Evolutionary conservation across 2,888 invertebrate species (phyloP).

Genomic region (Scaptomyza parva): DNA sequence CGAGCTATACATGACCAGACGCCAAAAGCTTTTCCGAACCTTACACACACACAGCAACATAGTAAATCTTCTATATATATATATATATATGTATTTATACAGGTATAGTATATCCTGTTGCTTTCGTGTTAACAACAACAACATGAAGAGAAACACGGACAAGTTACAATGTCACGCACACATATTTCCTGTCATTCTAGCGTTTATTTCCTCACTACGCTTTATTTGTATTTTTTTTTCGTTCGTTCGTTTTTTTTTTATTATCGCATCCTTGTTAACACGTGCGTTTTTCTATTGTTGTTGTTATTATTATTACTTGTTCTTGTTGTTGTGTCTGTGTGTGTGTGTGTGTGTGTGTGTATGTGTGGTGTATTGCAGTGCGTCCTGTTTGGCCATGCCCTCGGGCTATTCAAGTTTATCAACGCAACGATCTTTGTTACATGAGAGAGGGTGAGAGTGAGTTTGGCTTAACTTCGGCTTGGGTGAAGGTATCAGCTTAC

Average conservation of each 20-base stretch:
- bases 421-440: slow-evolving; percentile 58
- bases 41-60: slow-evolving; percentile 23
- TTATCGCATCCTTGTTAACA: slow-evolving; percentile 78
- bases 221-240: slow-evolving; percentile 21
- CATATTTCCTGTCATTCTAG: slow-evolving; percentile 76
- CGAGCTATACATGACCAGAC: slow-evolving; percentile 32
- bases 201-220: slow-evolving; percentile 73
- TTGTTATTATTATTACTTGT: slow-evolving; percentile 36
- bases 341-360: slow-evolving; percentile 25
- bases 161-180: slow-evolving; percentile 78
- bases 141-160: slow-evolving; percentile 21
- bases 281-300: slow-evolving; percentile 63
- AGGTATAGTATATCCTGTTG: slow-evolving; percentile 57
- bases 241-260: too few relatives aligned
- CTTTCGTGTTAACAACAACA: slow-evolving; percentile 37
- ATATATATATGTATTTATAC: slow-evolving; percentile 19
- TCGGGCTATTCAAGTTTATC: slow-evolving; percentile 61
- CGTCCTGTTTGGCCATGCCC: slow-evolving; percentile 28
- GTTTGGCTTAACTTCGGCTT: slow-evolving; percentile 25
- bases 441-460: slow-evolving; percentile 31
- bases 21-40: slow-evolving; percentile 35
- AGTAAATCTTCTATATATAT: background rate
- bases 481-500: slow-evolving; percentile 19
- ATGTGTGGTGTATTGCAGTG: slow-evolving; percentile 28
- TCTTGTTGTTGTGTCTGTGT: slow-evolving; percentile 25